Base-by-base conservation (phyloP, 2,888 invertebrate genomes). In the Drosophila siamana region DNA sequence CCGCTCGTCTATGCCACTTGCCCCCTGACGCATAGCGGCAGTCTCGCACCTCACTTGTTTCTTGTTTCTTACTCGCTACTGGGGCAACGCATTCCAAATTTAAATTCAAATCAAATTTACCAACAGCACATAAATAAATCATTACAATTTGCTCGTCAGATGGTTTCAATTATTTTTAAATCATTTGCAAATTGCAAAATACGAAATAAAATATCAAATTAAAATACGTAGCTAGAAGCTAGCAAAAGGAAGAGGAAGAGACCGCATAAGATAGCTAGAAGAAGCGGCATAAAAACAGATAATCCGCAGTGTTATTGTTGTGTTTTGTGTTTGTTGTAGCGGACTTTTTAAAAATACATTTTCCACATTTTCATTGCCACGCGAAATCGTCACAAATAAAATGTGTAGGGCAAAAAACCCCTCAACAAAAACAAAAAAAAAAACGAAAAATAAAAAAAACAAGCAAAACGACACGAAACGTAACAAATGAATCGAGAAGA, bases 301-400 rank as follows among this genome's bases (percentile, higher is more conserved):
- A 76, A 74, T 72, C 60, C 50, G 54, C 36, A 15, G 33, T 54
- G 33, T 60, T 60, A 16, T 60, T 60, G 40, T 33, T 22, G 19
- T 24, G 24, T 6, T 5, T 6, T 5, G 24, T 26, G 26, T 26
- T 50, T 46, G 38, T 62, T 72, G 28, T 62, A 55, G 51, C 44
- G 50, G 46, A 33, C 62, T 59, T 60, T 76, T 52, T 82, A 82
- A 73, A 82, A 86, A 82, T 86, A 82, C 56, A 78, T 86, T 80
- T 86, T 79, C 78, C 73, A 78, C 75, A 68, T 62, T 80, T 82
- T 82, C 81, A 82, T 80, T 83, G 81, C 81, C 80, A 80, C 61
- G 59, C 54, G 15, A 43, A 74, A 61, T 57, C 52, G 72, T 72
- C 59, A 65, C 76, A 77, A 67, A 79, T 76, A 43, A 52, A 80